Evolutionary conservation across 2,113 vertebrate species (phyloP), one percentile per base, ranked within the genome.

Genomic region (Solea solea): DNA sequence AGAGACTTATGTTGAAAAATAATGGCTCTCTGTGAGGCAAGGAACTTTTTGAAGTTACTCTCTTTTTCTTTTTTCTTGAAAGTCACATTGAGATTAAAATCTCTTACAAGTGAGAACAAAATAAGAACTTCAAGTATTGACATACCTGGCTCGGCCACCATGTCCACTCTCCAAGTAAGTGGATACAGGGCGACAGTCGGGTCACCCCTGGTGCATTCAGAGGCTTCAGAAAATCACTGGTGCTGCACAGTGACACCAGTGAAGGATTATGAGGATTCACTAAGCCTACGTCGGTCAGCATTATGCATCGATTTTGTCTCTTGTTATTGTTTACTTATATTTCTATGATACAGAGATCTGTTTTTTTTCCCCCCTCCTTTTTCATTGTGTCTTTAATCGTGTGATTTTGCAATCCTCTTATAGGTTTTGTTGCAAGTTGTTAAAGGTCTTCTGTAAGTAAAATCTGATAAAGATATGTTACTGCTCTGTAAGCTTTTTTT

Each of bases 141-240:
- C 78, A 67, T 65, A 78, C 62, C 71, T 82, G 77, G 72, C 78
- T 61, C 15, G 13, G 52, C 73, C 68, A 44, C 78, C 61, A 39
- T 57, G 77, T 87, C 81, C 60, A 63, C 82, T 78, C 64, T 82
- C 78, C 69, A 34, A 51, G 75, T 61, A 64, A 77, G 80, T 77
- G 76, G 34, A 34, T 85, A 49, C 61, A 25, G 66, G 15, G 6
- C 11, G 57, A 80, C 83, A 81, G 81, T 50, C 52, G 51, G 81
- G 88, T 91, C 88, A 84, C 74, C 73, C 76, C 16, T 21, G 58
- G 65, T 1, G 44, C 85, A 83, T 83, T 88, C 76, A 84, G 60
- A 73, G 69, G 55, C 74, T 69, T 73, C 71, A 80, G 70, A 74
- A 88, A 89, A 90, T 92, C 88, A 82, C 90, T 92, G 81, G 42